These are phyloP conservation scores for Characodon lateralis DNA, from an alignment of 2,797 vertebrate species.

Conservation along the genomic window DNA sequence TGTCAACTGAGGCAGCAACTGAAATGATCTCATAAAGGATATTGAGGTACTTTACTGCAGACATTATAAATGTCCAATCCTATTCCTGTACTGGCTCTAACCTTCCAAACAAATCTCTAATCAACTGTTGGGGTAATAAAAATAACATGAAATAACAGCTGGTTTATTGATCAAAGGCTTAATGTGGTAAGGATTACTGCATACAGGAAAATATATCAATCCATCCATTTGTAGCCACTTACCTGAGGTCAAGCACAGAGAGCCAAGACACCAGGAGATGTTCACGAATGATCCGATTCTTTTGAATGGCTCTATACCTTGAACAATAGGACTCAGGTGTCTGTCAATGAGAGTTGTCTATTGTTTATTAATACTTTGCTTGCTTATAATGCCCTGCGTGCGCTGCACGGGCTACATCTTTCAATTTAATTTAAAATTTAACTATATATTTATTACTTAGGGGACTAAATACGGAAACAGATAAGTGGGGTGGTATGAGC, in stretches of 20 bases:
- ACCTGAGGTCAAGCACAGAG: not conserved
- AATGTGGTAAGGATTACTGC: not conserved
- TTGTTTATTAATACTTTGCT: no score
- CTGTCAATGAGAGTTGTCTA: no score
- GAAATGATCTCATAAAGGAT: not conserved
- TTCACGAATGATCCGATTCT: no score
- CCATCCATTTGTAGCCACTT: not conserved
- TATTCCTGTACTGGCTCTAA: not conserved
- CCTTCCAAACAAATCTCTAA: not conserved
- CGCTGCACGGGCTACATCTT: no score
- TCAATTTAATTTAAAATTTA: no score
- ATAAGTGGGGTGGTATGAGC: no score
- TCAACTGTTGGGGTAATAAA: not conserved
- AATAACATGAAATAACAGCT: not conserved
- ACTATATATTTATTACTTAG: no score
- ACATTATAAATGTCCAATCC: not conserved
- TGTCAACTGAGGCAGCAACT: not conserved
- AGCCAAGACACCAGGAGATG: no score
- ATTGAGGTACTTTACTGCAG: not conserved
- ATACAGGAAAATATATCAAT: not conserved
- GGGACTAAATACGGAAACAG: no score
- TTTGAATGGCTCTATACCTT: no score
- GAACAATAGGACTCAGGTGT: no score
- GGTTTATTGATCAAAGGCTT: slow-evolving; percentile 2
- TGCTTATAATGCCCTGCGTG: no score